Conservation (phyloP, 2,797 vertebrate genomes). For the Labroides dimidiatus region DNA sequence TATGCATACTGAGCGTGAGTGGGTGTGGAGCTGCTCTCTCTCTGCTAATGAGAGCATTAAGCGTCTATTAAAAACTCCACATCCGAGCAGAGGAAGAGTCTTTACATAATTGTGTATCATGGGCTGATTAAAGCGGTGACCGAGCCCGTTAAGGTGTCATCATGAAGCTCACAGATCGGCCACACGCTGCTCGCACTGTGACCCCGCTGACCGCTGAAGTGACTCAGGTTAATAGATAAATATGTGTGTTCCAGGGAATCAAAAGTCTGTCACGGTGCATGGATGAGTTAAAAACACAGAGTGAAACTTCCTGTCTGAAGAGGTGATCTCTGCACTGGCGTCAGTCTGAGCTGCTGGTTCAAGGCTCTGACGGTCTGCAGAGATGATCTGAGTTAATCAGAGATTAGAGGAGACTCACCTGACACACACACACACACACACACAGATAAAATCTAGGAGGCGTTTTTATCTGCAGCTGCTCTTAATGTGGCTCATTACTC, state of each 20-base stretch:
- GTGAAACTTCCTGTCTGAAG: not conserved
- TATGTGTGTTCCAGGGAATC: slow-evolving; percentile 4
- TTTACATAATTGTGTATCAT: slow-evolving; percentile 38
- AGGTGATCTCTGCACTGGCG: not conserved
- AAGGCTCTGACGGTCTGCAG: not conserved
- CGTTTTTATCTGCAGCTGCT: slow-evolving; percentile 63
- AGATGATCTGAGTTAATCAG: slow-evolving; percentile 17
- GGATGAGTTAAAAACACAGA: too few species aligned
- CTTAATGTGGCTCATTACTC: slow-evolving; percentile 74
- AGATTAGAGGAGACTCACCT: slow-evolving; percentile 6
- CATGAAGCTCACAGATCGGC: slow-evolving; percentile 6
- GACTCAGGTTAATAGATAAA: slow-evolving; percentile 27
- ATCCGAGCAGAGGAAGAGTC: slow-evolving; percentile 9
- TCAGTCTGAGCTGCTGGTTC: slow-evolving; percentile 1
- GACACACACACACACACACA: slow-evolving; percentile 27
- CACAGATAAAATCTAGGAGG: slow-evolving; percentile 68
- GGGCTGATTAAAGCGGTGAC: slow-evolving; percentile 29
- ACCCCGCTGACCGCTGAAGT: slow-evolving; percentile 31
- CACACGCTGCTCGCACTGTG: not conserved
- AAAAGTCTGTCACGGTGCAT: too few species aligned
- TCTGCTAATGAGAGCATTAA: slow-evolving; percentile 50
- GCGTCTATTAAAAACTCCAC: slow-evolving; percentile 40
- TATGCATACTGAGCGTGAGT: slow-evolving; percentile 41
- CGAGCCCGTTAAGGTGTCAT: slow-evolving; percentile 5
- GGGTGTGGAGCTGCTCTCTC: slow-evolving; percentile 7